These are phyloP conservation scores for Agrypnus murinus DNA, from an alignment of 2,888 invertebrate genomes.

Conservation along the genomic window DNA sequence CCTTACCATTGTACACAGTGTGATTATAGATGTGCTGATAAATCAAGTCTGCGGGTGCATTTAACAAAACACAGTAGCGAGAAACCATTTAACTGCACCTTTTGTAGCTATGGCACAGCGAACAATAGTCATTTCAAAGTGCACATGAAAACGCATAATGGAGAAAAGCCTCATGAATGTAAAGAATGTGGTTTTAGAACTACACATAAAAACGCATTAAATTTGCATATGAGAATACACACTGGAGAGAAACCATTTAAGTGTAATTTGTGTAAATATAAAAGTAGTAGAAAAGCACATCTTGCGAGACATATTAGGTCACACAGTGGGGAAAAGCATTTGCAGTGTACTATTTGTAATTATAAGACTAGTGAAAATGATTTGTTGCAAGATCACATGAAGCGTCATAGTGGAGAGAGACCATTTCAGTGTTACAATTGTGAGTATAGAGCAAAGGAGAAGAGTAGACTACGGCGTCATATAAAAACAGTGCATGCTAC, in stretches of 20 bases:
- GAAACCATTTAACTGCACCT: no score
- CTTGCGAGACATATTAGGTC: neutral
- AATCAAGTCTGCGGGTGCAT: conserved; percentile 9
- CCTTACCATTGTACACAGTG: conserved; percentile 39
- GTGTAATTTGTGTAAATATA: no score
- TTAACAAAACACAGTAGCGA: conserved; percentile 12
- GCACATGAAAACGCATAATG: neutral
- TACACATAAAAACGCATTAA: neutral
- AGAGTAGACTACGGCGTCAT: no score
- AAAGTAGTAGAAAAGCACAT: no score
- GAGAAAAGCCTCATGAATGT: neutral
- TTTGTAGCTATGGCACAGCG: neutral
- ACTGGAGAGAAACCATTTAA: no score
- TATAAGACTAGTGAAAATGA: neutral
- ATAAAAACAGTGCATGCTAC: no score
- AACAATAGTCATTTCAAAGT: neutral
- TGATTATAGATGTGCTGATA: neutral
- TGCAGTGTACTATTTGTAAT: neutral
- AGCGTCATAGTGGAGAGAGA: neutral
- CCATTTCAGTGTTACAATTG: neutral
- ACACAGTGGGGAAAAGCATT: neutral
- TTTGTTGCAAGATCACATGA: neutral
- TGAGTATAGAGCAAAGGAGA: neutral
- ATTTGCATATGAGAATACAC: no score
- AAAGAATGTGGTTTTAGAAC: neutral